phyloP scores from a whole-genome alignment of 2,888 invertebrate species.

The Melieria crassipennis region DNA sequence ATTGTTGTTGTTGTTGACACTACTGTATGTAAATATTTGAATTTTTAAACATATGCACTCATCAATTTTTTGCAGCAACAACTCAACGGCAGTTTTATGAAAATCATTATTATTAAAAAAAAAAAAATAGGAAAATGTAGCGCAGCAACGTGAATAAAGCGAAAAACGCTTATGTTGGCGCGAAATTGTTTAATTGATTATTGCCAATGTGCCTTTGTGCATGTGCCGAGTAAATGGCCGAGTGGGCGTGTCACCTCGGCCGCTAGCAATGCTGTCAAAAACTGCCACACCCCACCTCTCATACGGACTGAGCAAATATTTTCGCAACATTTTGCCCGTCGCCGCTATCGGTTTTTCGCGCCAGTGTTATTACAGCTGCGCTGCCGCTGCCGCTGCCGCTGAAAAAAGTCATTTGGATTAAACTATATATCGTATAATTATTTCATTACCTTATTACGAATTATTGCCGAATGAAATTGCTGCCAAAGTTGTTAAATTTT shows the following conservation, averaged over 20 bases:
- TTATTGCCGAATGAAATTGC: slow-evolving; percentile 44
- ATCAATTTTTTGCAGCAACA: not conserved
- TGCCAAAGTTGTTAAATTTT: slow-evolving; percentile 50
- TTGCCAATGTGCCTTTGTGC: not conserved
- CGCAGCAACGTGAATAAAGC: not conserved
- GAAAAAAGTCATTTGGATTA: slow-evolving; percentile 44
- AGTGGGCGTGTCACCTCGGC: not conserved
- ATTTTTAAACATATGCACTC: slow-evolving; percentile 47
- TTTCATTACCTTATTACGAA: slow-evolving; percentile 58
- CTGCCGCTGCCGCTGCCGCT: too few species aligned
- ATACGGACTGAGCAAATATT: too few species aligned
- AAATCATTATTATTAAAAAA: not conserved
- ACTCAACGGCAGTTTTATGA: slow-evolving; percentile 9
- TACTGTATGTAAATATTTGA: slow-evolving; percentile 51
- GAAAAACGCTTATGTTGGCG: slow-evolving; percentile 18
- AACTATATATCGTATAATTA: slow-evolving; percentile 49
- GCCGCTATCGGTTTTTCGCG: too few species aligned
- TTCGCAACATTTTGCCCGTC: not conserved
- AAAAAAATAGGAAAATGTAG: not conserved
- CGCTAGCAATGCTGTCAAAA: not conserved
- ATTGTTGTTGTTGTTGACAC: slow-evolving; percentile 17
- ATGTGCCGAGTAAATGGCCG: not conserved
- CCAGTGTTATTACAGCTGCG: not conserved
- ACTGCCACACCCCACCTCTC: too few species aligned
- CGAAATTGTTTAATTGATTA: slow-evolving; percentile 30